Conservation (phyloP, 2,113 vertebrate genomes). For the Piaya cayana region DNA sequence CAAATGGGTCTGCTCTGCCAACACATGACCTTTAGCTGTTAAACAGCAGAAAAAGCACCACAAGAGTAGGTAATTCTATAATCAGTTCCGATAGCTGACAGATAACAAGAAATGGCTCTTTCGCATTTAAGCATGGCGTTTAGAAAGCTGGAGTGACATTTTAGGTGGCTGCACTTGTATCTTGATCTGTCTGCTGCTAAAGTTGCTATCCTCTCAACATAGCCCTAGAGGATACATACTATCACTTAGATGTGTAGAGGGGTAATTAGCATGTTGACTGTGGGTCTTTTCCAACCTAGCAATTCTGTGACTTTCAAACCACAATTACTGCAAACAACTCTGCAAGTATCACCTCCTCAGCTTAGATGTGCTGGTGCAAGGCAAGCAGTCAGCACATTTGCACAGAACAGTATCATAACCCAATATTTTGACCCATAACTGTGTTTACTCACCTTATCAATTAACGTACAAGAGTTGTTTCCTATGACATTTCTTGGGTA, state of each 20-base stretch:
- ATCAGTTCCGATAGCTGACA: neutral
- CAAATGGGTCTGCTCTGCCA: neutral
- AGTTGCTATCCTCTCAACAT: neutral
- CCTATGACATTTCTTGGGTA: neutral
- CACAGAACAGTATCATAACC: neutral
- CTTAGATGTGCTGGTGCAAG: neutral
- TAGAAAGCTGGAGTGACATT: neutral
- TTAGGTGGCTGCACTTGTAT: neutral
- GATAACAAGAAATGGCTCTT: neutral
- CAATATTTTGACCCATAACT: neutral
- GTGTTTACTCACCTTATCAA: neutral
- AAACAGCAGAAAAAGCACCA: neutral
- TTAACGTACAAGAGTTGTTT: fast-evolving
- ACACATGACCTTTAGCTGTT: neutral
- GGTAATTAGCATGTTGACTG: neutral
- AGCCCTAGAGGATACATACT: neutral
- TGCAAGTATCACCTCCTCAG: neutral
- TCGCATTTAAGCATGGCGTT: neutral
- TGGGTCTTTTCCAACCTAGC: no score
- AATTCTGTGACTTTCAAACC: neutral
- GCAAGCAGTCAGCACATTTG: neutral
- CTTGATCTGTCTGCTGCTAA: neutral
- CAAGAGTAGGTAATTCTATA: neutral
- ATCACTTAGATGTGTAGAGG: neutral
- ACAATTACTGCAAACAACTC: neutral